Evolutionary conservation across 2,888 invertebrate genomes (phyloP).

Genomic region (Drosophila peninsularis): DNA sequence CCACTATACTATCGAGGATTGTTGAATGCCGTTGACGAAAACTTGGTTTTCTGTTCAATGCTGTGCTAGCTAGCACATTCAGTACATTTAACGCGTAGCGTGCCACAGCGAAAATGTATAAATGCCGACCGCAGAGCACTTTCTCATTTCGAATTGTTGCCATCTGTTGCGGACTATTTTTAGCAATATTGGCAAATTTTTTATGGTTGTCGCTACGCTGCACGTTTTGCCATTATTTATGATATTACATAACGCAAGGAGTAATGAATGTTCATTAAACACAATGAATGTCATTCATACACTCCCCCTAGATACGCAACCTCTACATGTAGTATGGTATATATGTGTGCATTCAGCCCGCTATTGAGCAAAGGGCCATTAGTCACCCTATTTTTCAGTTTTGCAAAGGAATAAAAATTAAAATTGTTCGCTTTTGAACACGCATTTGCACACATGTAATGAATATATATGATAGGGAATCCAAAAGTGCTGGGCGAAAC

Average conservation of each 20-base stretch:
- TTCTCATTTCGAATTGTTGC: slow-evolving; percentile 58
- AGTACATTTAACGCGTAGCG: not conserved
- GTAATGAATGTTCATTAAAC: slow-evolving; percentile 81
- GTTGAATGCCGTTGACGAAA: slow-evolving; percentile 14
- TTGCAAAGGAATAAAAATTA: slow-evolving; percentile 66
- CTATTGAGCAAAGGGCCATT: slow-evolving; percentile 34
- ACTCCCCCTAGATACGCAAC: slow-evolving; percentile 41
- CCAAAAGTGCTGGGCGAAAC: slow-evolving; percentile 7
- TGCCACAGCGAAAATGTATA: slow-evolving; percentile 14
- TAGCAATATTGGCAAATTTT: slow-evolving; percentile 79
- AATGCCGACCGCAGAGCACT: slow-evolving; percentile 29
- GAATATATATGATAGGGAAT: slow-evolving; percentile 65
- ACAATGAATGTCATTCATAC: slow-evolving; percentile 77
- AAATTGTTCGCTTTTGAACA: slow-evolving; percentile 64
- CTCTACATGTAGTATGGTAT: not conserved
- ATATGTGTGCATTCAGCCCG: slow-evolving; percentile 54
- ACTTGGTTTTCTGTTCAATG: slow-evolving; percentile 33
- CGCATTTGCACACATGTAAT: slow-evolving; percentile 73
- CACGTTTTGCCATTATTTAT: slow-evolving; percentile 76
- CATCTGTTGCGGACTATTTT: slow-evolving; percentile 77
- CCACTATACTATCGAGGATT: slow-evolving; percentile 83
- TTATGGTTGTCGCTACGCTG: slow-evolving; percentile 71
- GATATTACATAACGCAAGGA: slow-evolving; percentile 70
- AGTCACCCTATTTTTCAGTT: slow-evolving; percentile 67
- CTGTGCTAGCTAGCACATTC: not conserved